Percentiles rank a stretch among this genome's conserved stretches.
These are phyloP conservation scores for Caenorhabditis angaria DNA, from an alignment of 2,888 invertebrate genomes.

Conservation along the genomic window DNA sequence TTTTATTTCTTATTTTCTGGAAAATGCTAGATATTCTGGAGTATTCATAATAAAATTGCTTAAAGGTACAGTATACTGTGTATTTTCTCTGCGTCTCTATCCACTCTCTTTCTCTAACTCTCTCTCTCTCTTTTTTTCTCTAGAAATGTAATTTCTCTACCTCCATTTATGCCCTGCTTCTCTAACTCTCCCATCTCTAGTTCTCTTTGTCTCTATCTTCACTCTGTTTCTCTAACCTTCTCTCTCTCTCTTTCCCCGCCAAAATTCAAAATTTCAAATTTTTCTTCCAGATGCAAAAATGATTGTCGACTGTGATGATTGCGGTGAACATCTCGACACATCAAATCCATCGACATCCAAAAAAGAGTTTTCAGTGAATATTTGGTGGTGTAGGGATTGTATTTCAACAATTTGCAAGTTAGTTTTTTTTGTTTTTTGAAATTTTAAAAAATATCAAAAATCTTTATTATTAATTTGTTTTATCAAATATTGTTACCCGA, in stretches of 20 bases:
- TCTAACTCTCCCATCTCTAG: too few species aligned
- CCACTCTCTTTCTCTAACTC: too few species aligned
- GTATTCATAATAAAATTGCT: too few species aligned
- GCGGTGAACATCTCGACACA: slow-evolving; percentile 30
- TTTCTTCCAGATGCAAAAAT: slow-evolving; percentile 27
- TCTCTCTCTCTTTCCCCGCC: neutral
- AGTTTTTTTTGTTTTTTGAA: slow-evolving; percentile 39
- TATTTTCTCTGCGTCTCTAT: too few species aligned
- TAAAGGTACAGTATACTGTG: too few species aligned
- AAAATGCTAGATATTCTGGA: too few species aligned
- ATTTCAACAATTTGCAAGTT: slow-evolving; percentile 57
- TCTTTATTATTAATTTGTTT: neutral
- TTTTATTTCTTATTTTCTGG: too few species aligned
- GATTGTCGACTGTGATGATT: slow-evolving; percentile 49
- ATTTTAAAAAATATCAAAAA: slow-evolving; percentile 3
- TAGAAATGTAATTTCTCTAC: too few species aligned
- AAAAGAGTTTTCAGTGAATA: slow-evolving; percentile 40
- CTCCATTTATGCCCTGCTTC: too few species aligned
- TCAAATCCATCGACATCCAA: slow-evolving; percentile 27
- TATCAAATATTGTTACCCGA: neutral
- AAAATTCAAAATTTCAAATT: neutral
- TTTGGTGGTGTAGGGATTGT: slow-evolving; percentile 64
- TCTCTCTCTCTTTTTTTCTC: too few species aligned
- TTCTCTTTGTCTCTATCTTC: too few species aligned
- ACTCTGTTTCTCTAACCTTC: neutral